phyloP scores from a whole-genome alignment of 1,140 invertebrate genomes.

The Telenomus remus region DNA sequence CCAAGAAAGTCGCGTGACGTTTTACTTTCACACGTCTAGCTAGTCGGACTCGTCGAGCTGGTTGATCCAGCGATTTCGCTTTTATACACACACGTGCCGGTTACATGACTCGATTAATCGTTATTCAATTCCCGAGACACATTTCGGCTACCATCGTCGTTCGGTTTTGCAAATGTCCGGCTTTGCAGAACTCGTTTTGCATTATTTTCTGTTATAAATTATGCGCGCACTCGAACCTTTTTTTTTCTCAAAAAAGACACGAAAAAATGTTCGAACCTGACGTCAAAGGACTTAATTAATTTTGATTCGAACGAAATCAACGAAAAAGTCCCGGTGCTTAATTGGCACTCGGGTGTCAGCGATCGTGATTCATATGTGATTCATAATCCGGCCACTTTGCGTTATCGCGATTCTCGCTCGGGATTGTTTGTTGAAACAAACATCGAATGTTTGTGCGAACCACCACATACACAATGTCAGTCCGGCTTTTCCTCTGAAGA shows the following conservation, averaged over 20 bases:
- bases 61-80: constrained; percentile 53
- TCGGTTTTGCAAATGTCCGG: too few species aligned
- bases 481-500: neutral
- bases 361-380: constrained; percentile 28
- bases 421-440: constrained; percentile 16
- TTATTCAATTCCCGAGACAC: constrained; percentile 41
- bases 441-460: neutral
- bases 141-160: constrained; percentile 27
- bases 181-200: constrained; percentile 6
- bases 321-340: constrained; percentile 20
- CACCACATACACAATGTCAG: neutral
- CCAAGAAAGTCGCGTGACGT: constrained; percentile 62
- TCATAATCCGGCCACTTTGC: constrained; percentile 22
- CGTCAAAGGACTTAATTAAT: constrained; percentile 52
- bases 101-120: constrained; percentile 54
- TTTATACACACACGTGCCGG: constrained; percentile 51
- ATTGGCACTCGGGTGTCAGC: constrained; percentile 30
- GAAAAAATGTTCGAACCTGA: constrained; percentile 24
- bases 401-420: constrained; percentile 17
- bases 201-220: constrained; percentile 4
- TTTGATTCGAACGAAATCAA: constrained; percentile 16
- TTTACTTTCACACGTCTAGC: constrained; percentile 64
- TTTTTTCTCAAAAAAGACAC: too few species aligned
- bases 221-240: constrained; percentile 4
- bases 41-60: constrained; percentile 54